Percentiles rank a stretch among this genome's conserved stretches.
Conservation (phyloP, 2,888 invertebrate species). For the Eurois occulta region DNA sequence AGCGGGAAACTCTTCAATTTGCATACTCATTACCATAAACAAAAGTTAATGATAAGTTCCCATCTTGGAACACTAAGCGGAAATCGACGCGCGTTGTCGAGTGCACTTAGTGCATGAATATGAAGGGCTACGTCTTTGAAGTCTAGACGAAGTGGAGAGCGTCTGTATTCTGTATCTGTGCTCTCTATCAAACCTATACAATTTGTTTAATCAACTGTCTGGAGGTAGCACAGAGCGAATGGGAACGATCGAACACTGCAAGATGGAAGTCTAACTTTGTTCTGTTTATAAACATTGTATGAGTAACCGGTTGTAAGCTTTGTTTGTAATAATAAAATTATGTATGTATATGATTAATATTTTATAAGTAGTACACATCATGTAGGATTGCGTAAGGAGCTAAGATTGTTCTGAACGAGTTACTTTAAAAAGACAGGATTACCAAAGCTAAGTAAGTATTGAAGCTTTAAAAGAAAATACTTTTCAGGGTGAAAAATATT, state of each 20-base stretch:
- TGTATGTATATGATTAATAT: constrained; percentile 29
- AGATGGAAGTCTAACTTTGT: constrained; percentile 50
- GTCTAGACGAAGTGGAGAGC: constrained; percentile 65
- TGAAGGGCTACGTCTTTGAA: constrained; percentile 59
- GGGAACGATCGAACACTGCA: constrained; percentile 39
- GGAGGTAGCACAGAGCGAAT: constrained; percentile 50
- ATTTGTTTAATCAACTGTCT: constrained; percentile 67
- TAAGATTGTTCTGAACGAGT: constrained; percentile 21
- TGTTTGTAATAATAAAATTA: constrained; percentile 32
- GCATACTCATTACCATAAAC: constrained; percentile 58
- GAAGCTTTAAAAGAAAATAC: not conserved
- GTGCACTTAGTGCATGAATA: constrained; percentile 60
- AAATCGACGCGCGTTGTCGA: constrained; percentile 48
- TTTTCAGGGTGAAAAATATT: not conserved
- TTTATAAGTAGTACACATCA: constrained; percentile 15
- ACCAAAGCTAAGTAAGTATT: not conserved
- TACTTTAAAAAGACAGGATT: not conserved
- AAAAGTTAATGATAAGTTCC: constrained; percentile 54
- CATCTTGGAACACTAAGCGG: constrained; percentile 56
- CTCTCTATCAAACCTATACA: constrained; percentile 65
- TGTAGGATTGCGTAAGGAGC: constrained; percentile 37
- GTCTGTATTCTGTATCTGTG: constrained; percentile 51
- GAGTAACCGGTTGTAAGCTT: constrained; percentile 42
- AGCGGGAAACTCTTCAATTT: constrained; percentile 36
- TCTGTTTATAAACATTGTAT: constrained; percentile 57